Base-by-base conservation (phyloP, 2,888 invertebrate genomes). In the Aphodius granarius region DNA sequence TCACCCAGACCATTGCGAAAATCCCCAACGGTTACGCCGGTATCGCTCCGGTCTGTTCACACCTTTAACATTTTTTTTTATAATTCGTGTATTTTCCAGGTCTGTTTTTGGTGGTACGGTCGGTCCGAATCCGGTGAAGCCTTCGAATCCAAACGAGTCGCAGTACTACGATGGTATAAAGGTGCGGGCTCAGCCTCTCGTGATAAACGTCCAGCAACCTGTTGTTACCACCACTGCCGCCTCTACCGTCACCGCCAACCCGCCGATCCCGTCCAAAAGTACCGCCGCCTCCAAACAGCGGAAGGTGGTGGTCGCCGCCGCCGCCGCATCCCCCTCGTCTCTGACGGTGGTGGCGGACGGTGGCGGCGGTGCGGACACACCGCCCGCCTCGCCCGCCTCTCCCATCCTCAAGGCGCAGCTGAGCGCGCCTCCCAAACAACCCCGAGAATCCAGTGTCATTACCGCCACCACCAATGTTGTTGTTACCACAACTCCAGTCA, bases 341-440 rank as follows among this genome's bases (percentile, higher is more conserved):
- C 71, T 77, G 70, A 74, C 79, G 70, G 77, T 78, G 73, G 63
- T 78, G 72, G 77, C 78, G 68, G 76, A 76, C 68, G 13, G 68
- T 68, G 76, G 76, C 43, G 43, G 43, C 43, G 76, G 78, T 74
- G 78, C 80, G 21, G 83, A 81, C 80, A 83, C 81, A 77, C 83
- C 84, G 77, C 87, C 86, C 79, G 82, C 86, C 86, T 91, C 92
- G 80, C 94, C 94, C 68, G 90, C 93, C 43, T 94, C 94, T 66
- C 94, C 95, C 9, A 95, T 95, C 85, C 89, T 95, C 81, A 95
- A 95, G 89, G 95, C 95, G 81, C 95, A 95, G 87, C 89, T 95
- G 81, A 94, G 94, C 82, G 91, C 92, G 80, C 92, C 93, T 79
- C 90, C 91, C 76, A 89, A 90, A 86, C 43, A 43, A 68, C 88